These are phyloP conservation scores for Slavum lentiscoides DNA, from an alignment of 2,888 invertebrate species.

Conservation along the genomic window DNA sequence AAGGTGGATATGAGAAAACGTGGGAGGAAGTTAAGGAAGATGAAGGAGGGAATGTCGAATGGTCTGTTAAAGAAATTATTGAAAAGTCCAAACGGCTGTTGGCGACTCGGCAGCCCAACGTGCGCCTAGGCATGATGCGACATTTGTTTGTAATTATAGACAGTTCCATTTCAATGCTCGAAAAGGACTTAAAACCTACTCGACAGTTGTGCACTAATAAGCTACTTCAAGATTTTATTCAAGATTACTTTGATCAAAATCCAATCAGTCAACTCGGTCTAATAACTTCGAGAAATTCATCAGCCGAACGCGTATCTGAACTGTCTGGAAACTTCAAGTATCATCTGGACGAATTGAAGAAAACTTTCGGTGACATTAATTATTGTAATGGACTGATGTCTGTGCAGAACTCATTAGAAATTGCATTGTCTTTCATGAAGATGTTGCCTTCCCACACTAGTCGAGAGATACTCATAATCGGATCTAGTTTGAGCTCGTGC, in stretches of 20 bases:
- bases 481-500: conserved; percentile 94
- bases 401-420: conserved; percentile 89
- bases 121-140: conserved; percentile 97
- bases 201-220: conserved; percentile 84
- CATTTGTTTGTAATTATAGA: conserved; percentile 91
- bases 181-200: conserved; percentile 93
- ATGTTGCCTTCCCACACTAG: conserved; percentile 93
- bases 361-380: conserved; percentile 55
- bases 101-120: conserved; percentile 57
- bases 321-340: conserved; percentile 84
- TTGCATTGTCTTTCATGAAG: conserved; percentile 81
- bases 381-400: conserved; percentile 88
- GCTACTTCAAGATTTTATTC: conserved; percentile 87
- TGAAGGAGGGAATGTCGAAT: conserved; percentile 87
- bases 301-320: conserved; percentile 90
- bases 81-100: conserved; percentile 74
- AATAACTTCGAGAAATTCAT: conserved; percentile 86
- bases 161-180: conserved; percentile 91
- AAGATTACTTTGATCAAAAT: conserved; percentile 98
- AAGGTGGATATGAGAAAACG: conserved; percentile 92
- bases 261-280: conserved; percentile 97
- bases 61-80: conserved; percentile 87
- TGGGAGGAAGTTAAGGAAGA: conserved; percentile 98
- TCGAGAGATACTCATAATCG: conserved; percentile 86
- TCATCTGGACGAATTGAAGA: conserved; percentile 68